Conservation (phyloP, 2,113 vertebrate genomes). For the Microtus ochrogaster region DNA sequence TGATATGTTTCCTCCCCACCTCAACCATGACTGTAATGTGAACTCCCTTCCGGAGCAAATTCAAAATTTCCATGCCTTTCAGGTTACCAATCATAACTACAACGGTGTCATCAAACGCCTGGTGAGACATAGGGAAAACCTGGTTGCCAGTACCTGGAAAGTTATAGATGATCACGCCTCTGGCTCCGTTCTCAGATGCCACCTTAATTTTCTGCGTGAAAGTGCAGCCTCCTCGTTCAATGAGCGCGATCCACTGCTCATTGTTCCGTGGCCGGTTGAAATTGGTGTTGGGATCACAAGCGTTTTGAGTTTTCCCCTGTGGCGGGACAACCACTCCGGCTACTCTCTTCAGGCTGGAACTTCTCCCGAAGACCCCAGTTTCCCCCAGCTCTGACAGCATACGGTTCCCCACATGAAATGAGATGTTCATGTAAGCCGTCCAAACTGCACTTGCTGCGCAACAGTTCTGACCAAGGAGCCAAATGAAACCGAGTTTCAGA, state of each 20-base stretch:
- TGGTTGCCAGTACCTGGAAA: conserved; percentile 70
- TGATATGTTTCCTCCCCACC: conserved; percentile 70
- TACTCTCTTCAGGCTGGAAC: conserved; percentile 66
- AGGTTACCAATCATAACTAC: conserved; percentile 74
- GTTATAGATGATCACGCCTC: conserved; percentile 74
- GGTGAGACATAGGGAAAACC: conserved; percentile 71
- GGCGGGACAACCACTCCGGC: conserved; percentile 68
- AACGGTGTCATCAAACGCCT: conserved; percentile 58
- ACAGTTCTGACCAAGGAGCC: conserved; percentile 63
- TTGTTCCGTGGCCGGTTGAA: conserved; percentile 52
- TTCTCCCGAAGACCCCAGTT: conserved; percentile 70
- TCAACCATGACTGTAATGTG: conserved; percentile 57
- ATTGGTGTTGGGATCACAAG: conserved; percentile 67
- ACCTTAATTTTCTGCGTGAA: conserved; percentile 77
- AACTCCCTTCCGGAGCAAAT: conserved; percentile 69
- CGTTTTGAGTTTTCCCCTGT: conserved; percentile 24
- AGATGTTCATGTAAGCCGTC: conserved; percentile 80
- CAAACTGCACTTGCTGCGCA: conserved; percentile 55
- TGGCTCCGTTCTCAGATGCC: conserved; percentile 57
- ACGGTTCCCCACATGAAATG: conserved; percentile 65
- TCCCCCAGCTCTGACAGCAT: conserved; percentile 70
- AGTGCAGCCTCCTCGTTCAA: conserved; percentile 62
- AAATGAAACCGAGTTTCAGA: conserved; percentile 61
- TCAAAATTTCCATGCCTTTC: conserved; percentile 73
- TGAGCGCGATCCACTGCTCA: conserved; percentile 21